These are phyloP conservation scores for Volucella inflata DNA, from an alignment of 2,888 invertebrate genomes.

Conservation along the genomic window DNA sequence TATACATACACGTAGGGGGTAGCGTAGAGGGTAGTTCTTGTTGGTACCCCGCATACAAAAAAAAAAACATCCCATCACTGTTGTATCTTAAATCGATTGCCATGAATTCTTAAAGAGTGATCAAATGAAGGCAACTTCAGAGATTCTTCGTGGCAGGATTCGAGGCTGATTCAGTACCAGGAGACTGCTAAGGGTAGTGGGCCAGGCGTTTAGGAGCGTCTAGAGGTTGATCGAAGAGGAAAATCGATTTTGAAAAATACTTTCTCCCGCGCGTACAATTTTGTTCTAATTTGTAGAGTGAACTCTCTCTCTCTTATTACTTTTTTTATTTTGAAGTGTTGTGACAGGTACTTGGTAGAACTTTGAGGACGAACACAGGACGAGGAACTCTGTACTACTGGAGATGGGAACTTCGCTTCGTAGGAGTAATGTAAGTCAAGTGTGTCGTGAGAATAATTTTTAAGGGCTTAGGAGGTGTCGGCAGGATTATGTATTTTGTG, in stretches of 20 bases:
- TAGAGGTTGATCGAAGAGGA: constrained; percentile 1
- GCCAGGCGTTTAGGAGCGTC: constrained; percentile 9
- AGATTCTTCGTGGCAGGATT: constrained; percentile 13
- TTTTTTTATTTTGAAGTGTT: constrained; percentile 20
- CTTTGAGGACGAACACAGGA: not conserved
- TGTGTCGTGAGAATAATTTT: constrained; percentile 58
- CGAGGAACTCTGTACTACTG: constrained; percentile 6
- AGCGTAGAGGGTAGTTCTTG: constrained; percentile 10
- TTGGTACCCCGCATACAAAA: not conserved
- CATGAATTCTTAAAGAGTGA: constrained; percentile 47
- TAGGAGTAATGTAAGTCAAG: constrained; percentile 52
- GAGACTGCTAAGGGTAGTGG: not conserved
- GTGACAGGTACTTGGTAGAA: constrained; percentile 38
- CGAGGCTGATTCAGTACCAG: not conserved
- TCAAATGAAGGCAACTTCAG: not conserved
- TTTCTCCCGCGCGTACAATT: constrained; percentile 50
- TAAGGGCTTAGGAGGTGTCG: constrained; percentile 64
- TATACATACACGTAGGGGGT: constrained; percentile 24
- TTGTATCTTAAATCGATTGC: constrained; percentile 62
- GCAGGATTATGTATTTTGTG: constrained; percentile 37
- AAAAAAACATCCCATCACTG: not conserved
- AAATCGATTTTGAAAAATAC: constrained; percentile 57
- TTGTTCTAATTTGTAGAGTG: constrained; percentile 65
- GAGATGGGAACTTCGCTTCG: not conserved
- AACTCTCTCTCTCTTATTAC: not conserved